Evolutionary conservation across 1,140 invertebrate genomes (phyloP), one percentile per base, ranked within the genome.

Genomic region (Sarcophaga bullata): DNA sequence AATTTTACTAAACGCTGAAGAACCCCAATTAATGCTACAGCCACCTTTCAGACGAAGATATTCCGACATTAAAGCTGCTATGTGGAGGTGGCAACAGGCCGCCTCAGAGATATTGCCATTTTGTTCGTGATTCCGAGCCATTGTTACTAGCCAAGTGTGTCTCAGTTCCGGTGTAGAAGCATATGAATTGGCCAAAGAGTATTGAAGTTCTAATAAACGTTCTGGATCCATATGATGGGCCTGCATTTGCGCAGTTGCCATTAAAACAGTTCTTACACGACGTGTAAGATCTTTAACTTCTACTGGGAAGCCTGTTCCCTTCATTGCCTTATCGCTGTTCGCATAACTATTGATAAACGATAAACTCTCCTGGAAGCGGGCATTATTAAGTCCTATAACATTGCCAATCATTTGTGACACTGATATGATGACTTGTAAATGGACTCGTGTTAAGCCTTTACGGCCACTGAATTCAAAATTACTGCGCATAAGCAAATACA

Each of bases 201-300:
- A 95, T 90, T 99, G 97, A 54, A 99, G 92, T 91, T 99, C 97
- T 0, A 97, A 94, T 82, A 98, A 87, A 91, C 97, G 95, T 88
- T 98, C 96, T 11, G 97, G 96, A 91, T 98, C 97, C 84, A 95
- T 94, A 85, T 97, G 94, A 89, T 97, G 93, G 86, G 97, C 97
- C 80, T 96, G 94, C 93, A 99, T 96, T 86, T 98, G 95, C 3
- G 96, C 95, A 0, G 97, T 98, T 4, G 98, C 97, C 92, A 97
- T 97, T 10, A 99, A 91, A 11, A 99, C 97, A 0, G 97, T 98
- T 80, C 97, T 93, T 15, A 98, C 96, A 49, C 97, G 93, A 85
- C 96, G 96, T 76, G 97, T 98, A 52, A 99, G 91, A 90, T 98
- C 97, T 87, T 97, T 96, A 0, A 98, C 97, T 91, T 98, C 96